Conservation (phyloP, 2,888 invertebrate species). For the Standfussiana lucernea region DNA sequence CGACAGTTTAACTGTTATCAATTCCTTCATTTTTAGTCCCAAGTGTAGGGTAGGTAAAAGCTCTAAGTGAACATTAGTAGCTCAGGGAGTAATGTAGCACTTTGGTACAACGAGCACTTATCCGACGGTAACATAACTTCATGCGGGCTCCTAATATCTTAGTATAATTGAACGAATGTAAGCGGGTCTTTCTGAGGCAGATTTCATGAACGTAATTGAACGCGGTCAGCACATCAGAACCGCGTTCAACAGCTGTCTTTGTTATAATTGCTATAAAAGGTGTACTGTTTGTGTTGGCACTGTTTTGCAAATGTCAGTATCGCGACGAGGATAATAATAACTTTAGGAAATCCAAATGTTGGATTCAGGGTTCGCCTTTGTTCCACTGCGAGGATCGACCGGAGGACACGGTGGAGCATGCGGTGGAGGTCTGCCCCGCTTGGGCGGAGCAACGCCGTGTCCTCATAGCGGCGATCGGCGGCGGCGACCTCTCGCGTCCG, state of each 20-base stretch:
- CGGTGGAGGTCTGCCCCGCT: too few relatives aligned
- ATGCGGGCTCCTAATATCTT: constrained; percentile 47
- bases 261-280: background rate
- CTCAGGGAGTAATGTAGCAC: constrained; percentile 52
- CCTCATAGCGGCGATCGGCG: too few relatives aligned
- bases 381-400: too few relatives aligned
- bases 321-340: background rate
- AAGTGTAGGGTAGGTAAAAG: constrained; percentile 41
- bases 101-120: constrained; percentile 57
- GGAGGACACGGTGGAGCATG: too few relatives aligned
- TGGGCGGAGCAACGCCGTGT: too few relatives aligned
- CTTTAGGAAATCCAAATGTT: background rate
- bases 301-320: background rate
- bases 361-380: background rate
- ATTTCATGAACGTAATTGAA: background rate
- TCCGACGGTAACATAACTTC: constrained; percentile 49
- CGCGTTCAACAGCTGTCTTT: background rate
- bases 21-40: constrained; percentile 20
- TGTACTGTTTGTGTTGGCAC: background rate
- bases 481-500: too few relatives aligned
- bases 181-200: background rate
- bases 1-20: constrained; percentile 18
- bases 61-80: constrained; percentile 54
- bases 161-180: constrained; percentile 20
- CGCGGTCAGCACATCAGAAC: background rate